These are phyloP conservation scores for Heliothis peltigera DNA, from an alignment of 2,888 invertebrate species.

Conservation along the genomic window DNA sequence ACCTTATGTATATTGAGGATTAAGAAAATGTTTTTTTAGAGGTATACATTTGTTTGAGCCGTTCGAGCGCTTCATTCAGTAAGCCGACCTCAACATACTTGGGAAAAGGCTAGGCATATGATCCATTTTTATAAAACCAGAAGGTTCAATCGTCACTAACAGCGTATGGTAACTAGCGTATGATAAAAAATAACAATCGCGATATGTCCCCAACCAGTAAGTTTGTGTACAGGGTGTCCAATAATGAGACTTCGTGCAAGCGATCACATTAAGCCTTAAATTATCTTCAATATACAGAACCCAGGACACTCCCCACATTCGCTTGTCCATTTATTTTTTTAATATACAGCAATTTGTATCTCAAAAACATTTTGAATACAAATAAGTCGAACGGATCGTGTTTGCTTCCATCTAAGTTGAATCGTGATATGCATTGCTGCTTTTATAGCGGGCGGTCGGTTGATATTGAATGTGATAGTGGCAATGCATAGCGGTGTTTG, in stretches of 20 bases:
- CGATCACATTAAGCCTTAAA: too few species aligned
- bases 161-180: too few species aligned
- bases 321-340: conserved; percentile 57
- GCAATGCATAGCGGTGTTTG: conserved; percentile 37
- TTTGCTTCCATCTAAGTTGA: conserved; percentile 38
- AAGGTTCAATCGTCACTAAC: conserved; percentile 31
- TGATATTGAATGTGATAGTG: conserved; percentile 46
- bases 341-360: conserved; percentile 57
- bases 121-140: background rate
- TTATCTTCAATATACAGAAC: conserved; percentile 37
- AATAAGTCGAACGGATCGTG: conserved; percentile 50
- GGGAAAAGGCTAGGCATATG: too few species aligned
- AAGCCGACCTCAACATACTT: too few species aligned
- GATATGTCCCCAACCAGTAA: background rate
- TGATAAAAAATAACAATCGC: conserved; percentile 5
- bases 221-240: background rate
- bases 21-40: too few species aligned
- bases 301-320: conserved; percentile 6
- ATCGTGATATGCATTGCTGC: conserved; percentile 37
- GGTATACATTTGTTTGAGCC: too few species aligned
- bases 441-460: conserved; percentile 32
- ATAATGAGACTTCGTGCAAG: too few species aligned
- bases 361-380: conserved; percentile 54
- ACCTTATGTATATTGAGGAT: too few species aligned
- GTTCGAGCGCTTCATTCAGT: too few species aligned